Conservation (phyloP, 1,140 invertebrate genomes). For the Maniola jurtina region DNA sequence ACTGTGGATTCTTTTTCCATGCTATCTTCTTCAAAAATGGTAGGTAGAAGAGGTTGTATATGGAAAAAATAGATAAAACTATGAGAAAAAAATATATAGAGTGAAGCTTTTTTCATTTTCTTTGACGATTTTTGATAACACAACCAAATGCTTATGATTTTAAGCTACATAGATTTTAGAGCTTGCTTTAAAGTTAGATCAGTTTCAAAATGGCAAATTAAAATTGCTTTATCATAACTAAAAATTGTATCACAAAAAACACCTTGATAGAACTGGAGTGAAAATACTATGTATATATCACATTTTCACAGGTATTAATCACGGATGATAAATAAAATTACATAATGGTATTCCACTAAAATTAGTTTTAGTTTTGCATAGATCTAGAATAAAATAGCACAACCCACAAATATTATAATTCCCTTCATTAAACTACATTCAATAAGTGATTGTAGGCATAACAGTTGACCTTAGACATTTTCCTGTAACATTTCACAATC, state of each 20-base stretch:
- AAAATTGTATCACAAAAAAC: neutral
- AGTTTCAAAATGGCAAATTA: conserved; percentile 10
- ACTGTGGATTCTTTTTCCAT: conserved; percentile 75
- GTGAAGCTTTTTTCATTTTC: conserved; percentile 28
- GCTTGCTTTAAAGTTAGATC: conserved; percentile 18
- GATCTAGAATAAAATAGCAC: neutral
- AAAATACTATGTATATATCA: neutral
- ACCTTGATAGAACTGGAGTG: conserved; percentile 20
- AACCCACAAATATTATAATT: neutral
- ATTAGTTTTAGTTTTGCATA: neutral
- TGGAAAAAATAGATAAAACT: conserved; percentile 55
- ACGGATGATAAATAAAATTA: neutral
- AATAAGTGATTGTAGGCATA: neutral
- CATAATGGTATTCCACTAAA: neutral
- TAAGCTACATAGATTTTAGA: conserved; percentile 15
- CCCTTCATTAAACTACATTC: neutral
- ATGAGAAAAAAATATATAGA: conserved; percentile 31
- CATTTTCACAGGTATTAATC: neutral
- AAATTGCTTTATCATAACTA: conserved; percentile 17
- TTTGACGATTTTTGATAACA: conserved; percentile 18
- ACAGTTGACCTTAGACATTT: neutral
- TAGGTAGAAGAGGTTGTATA: conserved; percentile 78
- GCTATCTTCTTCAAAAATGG: conserved; percentile 76
- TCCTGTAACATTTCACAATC: too few relatives aligned
- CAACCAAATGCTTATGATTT: conserved; percentile 17